Evolutionary conservation across 2,888 invertebrate genomes (phyloP).

Genomic region (Drosophila melanosoma): DNA sequence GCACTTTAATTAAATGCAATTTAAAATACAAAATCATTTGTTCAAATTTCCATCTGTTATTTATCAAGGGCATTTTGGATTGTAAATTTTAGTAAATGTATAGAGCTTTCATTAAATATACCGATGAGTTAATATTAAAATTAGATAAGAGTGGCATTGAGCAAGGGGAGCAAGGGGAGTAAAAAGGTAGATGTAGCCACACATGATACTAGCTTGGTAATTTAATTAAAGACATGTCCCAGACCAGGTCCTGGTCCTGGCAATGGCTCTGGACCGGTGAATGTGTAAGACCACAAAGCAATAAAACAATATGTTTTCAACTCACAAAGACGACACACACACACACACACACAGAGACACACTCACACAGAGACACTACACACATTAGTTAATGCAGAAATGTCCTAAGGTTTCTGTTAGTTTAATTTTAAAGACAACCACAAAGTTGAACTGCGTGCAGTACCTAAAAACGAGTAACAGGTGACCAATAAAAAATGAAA

Average conservation of each 20-base stretch:
- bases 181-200: constrained; percentile 48
- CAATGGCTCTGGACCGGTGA: constrained; percentile 27
- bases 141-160: constrained; percentile 35
- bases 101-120: constrained; percentile 42
- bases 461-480: constrained; percentile 73
- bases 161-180: constrained; percentile 23
- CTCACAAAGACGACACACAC: constrained; percentile 27
- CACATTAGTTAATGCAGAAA: constrained; percentile 23
- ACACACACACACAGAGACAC: constrained; percentile 13
- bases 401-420: constrained; percentile 67
- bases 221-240: constrained; percentile 57
- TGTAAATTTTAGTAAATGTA: constrained; percentile 48
- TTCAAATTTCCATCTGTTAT: not conserved
- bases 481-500: constrained; percentile 69
- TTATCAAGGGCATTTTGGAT: constrained; percentile 54
- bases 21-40: not conserved
- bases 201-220: constrained; percentile 61
- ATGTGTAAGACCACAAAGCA: constrained; percentile 67
- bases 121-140: constrained; percentile 72
- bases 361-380: constrained; percentile 13
- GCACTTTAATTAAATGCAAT: not conserved
- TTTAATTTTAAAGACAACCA: constrained; percentile 58
- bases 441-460: constrained; percentile 65
- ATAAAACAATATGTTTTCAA: constrained; percentile 62
- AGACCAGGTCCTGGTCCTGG: constrained; percentile 13